Conservation (phyloP, 2,797 vertebrate genomes). For the Lemur catta region DNA sequence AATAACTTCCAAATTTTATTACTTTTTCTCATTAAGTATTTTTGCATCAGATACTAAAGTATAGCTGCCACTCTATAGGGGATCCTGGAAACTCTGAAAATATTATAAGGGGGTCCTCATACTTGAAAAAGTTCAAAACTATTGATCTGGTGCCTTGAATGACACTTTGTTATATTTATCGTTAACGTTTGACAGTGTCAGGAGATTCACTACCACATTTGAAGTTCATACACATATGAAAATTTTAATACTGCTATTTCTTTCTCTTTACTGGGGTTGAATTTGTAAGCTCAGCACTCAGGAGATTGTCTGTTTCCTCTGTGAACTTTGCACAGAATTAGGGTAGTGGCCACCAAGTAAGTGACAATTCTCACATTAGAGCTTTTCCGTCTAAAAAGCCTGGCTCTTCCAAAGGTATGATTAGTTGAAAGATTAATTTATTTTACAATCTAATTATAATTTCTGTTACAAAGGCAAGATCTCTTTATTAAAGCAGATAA, state of each 20-base stretch:
- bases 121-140: not conserved
- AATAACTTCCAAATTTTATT: not conserved
- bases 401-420: constrained; percentile 63
- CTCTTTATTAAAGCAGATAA: constrained; percentile 71
- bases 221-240: not conserved
- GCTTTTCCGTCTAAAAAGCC: constrained; percentile 20
- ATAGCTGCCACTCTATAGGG: not conserved
- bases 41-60: not conserved
- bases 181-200: not conserved
- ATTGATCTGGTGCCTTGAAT: not conserved
- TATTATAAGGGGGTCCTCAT: not conserved
- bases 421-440: constrained; percentile 64
- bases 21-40: not conserved
- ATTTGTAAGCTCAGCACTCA: not conserved
- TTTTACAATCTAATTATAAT: constrained; percentile 63
- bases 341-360: not conserved
- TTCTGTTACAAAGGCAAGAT: constrained; percentile 55
- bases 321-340: constrained; percentile 7
- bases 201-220: accelerated
- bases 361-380: constrained; percentile 19
- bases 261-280: not conserved
- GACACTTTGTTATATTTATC: not conserved
- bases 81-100: not conserved
- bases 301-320: not conserved
- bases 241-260: not conserved